These are phyloP conservation scores for Onthophagus sagittarius DNA, from an alignment of 2,888 invertebrate species.

Conservation along the genomic window DNA sequence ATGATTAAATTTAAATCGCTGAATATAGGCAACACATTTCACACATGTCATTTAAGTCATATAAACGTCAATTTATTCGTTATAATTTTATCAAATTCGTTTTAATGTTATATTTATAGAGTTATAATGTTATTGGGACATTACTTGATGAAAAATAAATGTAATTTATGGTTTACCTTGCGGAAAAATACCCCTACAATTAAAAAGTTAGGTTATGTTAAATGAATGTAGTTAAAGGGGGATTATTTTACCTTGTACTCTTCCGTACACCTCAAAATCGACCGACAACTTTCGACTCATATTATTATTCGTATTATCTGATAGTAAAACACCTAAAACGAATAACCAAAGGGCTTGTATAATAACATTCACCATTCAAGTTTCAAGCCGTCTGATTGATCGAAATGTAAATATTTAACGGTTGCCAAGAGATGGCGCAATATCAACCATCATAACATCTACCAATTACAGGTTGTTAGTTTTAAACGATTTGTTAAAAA, in stretches of 20 bases:
- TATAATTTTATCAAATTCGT: not conserved
- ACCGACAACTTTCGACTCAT: conserved; percentile 26
- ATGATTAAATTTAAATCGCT: not conserved
- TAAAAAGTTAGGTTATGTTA: conserved; percentile 13
- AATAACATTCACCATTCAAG: not conserved
- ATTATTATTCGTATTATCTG: not conserved
- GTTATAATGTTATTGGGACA: not conserved
- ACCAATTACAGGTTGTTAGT: too few species aligned
- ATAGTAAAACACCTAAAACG: not conserved
- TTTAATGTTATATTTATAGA: conserved; percentile 3
- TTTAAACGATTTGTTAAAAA: too few species aligned
- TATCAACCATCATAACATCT: too few species aligned
- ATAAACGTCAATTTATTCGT: not conserved
- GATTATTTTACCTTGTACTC: conserved; percentile 55
- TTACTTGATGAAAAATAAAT: not conserved
- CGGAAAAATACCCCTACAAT: conserved; percentile 58
- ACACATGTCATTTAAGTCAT: conserved; percentile 1
- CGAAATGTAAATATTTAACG: not conserved
- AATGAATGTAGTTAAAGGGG: too few species aligned
- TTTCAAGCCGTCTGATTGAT: conserved; percentile 14
- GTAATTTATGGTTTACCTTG: conserved; percentile 47
- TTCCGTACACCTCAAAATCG: conserved; percentile 61
- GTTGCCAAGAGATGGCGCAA: conserved; percentile 8
- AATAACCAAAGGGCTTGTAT: not conserved
- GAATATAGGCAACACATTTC: conserved; percentile 16